Conservation (phyloP, 2,888 invertebrate genomes). For the Allophyes oxyacanthae region DNA sequence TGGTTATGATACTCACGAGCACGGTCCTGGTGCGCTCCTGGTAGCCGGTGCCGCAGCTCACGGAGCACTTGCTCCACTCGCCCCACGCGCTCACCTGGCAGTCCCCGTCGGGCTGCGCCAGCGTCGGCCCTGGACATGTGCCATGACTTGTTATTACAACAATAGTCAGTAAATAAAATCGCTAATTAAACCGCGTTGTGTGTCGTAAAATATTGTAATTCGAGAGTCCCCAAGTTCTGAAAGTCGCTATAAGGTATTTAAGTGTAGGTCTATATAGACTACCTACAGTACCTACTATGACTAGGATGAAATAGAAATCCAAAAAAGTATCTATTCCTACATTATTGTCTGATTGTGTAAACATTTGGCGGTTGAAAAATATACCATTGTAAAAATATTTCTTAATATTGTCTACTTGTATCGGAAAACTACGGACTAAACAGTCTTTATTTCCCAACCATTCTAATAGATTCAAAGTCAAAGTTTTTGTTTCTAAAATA, state of each 20-base stretch:
- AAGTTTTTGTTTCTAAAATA: too few species aligned
- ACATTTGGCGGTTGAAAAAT: too few species aligned
- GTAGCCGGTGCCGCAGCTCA: constrained; percentile 93
- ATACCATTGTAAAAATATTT: too few species aligned
- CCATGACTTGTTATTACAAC: neutral
- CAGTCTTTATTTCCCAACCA: too few species aligned
- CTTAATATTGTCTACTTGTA: too few species aligned
- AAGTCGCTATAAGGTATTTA: too few species aligned
- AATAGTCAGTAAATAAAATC: neutral
- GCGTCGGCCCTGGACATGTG: constrained; percentile 35
- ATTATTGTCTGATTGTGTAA: too few species aligned
- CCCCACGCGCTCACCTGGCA: constrained; percentile 95
- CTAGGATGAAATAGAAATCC: neutral
- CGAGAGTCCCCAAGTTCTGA: neutral
- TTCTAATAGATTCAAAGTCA: too few species aligned
- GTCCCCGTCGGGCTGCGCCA: constrained; percentile 76
- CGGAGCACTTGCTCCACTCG: constrained; percentile 95
- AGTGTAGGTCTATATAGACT: too few species aligned
- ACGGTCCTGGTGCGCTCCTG: constrained; percentile 91
- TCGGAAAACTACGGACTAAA: too few species aligned
- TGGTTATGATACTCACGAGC: constrained; percentile 77
- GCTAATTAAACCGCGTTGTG: neutral
- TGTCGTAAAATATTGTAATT: constrained; percentile 1
- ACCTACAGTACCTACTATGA: too few species aligned
- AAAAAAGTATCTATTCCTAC: neutral